Conservation (phyloP, 2,888 invertebrate species). For the Conomelus anceps region DNA sequence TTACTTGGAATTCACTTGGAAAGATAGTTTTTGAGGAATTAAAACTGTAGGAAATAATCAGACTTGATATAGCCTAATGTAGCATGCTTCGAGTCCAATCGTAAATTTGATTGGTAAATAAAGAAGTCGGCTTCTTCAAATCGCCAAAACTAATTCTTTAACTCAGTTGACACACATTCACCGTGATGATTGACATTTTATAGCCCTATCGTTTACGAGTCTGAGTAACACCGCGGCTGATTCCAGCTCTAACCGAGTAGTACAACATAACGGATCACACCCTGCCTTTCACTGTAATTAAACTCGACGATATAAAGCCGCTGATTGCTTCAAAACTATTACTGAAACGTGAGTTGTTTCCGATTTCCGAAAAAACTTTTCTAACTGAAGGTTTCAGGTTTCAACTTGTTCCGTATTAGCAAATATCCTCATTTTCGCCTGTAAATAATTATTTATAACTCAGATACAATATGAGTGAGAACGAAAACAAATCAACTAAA, state of each 20-base stretch:
- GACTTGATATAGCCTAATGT: not conserved
- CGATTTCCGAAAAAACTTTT: not conserved
- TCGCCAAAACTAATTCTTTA: not conserved
- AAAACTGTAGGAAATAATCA: not conserved
- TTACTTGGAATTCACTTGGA: no score
- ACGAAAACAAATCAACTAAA: not conserved
- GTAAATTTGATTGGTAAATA: not conserved
- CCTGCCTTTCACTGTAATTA: not conserved
- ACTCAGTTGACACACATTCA: not conserved
- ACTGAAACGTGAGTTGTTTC: not conserved
- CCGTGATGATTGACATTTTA: not conserved
- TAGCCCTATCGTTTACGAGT: not conserved
- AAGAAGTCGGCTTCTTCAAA: not conserved
- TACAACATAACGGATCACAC: not conserved
- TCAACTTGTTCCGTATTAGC: not conserved
- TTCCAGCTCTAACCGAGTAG: not conserved
- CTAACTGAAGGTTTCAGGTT: not conserved
- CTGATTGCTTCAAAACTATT: not conserved
- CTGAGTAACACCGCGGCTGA: not conserved
- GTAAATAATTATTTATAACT: not conserved
- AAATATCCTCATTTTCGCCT: not conserved
- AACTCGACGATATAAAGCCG: not conserved
- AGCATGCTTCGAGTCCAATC: not conserved
- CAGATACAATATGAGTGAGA: not conserved
- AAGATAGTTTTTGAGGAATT: not conserved